Base-by-base conservation (phyloP, 2,888 invertebrate species). In the Callinectes sapidus region DNA sequence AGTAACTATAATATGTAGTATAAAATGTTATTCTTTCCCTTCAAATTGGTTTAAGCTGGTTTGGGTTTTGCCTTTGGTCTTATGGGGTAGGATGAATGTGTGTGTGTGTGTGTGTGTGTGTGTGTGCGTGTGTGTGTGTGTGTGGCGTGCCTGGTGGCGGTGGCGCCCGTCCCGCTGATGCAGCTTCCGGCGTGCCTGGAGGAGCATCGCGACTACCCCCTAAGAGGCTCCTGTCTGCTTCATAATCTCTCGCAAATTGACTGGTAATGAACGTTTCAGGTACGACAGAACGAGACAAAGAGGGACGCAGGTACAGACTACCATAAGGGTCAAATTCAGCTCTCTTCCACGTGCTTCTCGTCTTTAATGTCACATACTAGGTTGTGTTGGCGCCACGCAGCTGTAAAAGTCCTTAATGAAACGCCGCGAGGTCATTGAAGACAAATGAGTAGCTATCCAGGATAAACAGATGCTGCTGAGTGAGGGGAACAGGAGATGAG, bases 61-160 rank as follows among this genome's bases (percentile, higher is more conserved):
- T 48, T 48, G 5, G 6, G 48, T 48, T 10, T 2, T 48, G 48
- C 8, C 8, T 8, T 48, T 48, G 48, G 8, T 48, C 48, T 48
- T 48, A 10, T 10, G 5, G 48, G 1, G 61, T 61, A 0, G 14
- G 16, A 23, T 89, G 55, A 35, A 23, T 54, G 66, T 89, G 39
- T 61, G 55, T 89, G 39, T 89, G 55, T 89, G 66, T 61, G 54
- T 89, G 66, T 35, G 35, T 89, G 35, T 61, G 54, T 89, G 35
- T 89, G 66, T 89, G 66, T 61, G 54, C 61, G 66, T 54, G 66
- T 89, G 54, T 87, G 32, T 87, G 32, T 87, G 55, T 87, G 32
- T 23, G 32, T 54, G 28, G 13, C 42, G 42, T n/a, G 87, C n/a
- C 8, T 35, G 3, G 1, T 14, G 3, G 1, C 48, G 28, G 32